Evolutionary conservation across 2,113 vertebrate species (phyloP).

Genomic region (Glaucomys volans): DNA sequence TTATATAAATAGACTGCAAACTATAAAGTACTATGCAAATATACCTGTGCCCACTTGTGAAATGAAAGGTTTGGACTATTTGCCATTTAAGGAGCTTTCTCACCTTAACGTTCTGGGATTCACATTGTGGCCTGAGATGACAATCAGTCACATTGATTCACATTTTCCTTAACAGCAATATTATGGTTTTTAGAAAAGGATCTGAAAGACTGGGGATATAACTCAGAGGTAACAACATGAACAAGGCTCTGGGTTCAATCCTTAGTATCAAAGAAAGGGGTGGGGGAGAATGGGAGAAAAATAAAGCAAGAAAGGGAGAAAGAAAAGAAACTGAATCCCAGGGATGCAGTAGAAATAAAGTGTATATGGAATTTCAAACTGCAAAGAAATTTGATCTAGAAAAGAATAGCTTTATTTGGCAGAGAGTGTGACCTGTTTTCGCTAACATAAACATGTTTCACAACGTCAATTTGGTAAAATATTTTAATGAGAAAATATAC

Average conservation of each 20-base stretch:
- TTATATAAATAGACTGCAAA: constrained; percentile 41
- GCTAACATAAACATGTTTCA: constrained; percentile 52
- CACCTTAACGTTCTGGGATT: neutral
- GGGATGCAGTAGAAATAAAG: constrained; percentile 16
- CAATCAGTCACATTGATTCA: constrained; percentile 20
- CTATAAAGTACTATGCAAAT: neutral
- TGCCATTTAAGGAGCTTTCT: neutral
- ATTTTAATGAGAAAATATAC: constrained; percentile 64
- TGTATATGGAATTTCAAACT: constrained; percentile 46
- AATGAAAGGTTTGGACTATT: neutral
- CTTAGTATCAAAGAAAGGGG: no score
- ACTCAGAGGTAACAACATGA: neutral
- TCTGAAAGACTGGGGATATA: neutral
- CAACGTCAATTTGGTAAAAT: constrained; percentile 61
- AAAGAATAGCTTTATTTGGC: constrained; percentile 44
- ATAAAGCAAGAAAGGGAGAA: neutral
- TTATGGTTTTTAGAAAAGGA: constrained; percentile 33
- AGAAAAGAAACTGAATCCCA: neutral
- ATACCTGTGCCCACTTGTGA: constrained; percentile 3
- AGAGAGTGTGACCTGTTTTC: constrained; percentile 46
- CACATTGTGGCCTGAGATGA: neutral
- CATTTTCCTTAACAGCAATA: constrained; percentile 4
- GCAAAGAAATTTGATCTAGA: constrained; percentile 45
- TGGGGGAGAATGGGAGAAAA: no score
- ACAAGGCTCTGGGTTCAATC: neutral